phyloP scores from a whole-genome alignment of 1,140 invertebrate genomes.

The Idris sp. region DNA sequence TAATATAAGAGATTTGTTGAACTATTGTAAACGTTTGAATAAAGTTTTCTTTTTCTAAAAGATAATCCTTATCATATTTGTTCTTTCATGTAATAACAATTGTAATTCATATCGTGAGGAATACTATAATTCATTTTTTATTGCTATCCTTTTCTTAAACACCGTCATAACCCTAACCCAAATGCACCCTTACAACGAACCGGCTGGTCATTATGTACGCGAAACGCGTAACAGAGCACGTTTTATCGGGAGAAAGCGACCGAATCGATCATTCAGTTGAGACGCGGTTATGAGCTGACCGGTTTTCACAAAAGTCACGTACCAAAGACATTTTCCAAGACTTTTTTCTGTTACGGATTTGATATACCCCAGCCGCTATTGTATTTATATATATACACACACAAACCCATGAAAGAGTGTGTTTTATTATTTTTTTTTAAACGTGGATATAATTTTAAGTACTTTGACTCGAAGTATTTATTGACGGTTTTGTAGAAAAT shows the following conservation, averaged over 20 bases:
- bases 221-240: conserved; percentile 52
- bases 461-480: conserved; percentile 55
- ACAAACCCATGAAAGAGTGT: conserved; percentile 18
- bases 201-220: conserved; percentile 35
- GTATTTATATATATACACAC: conserved; percentile 58
- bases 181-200: conserved; percentile 20
- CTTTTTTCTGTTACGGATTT: conserved; percentile 54
- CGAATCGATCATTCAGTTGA: conserved; percentile 59
- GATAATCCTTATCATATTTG: no score
- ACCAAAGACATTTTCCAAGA: conserved; percentile 60
- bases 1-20: no score
- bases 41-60: no score
- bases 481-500: conserved; percentile 22
- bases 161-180: no score
- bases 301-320: conserved; percentile 59
- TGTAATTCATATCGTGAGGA: no score
- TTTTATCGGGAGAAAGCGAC: conserved; percentile 56
- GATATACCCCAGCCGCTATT: conserved; percentile 40
- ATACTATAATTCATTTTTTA: no score
- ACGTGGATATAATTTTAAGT: conserved; percentile 59
- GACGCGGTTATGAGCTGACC: conserved; percentile 61
- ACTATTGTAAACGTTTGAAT: no score
- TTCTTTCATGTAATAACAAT: no score
- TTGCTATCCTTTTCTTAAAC: no score
- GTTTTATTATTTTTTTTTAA: conserved; percentile 34